A percentile compares a stretch with the other conserved stretches of the same genome.
Conservation (phyloP, 2,888 invertebrate species). For the Melinopterus prodromus region DNA sequence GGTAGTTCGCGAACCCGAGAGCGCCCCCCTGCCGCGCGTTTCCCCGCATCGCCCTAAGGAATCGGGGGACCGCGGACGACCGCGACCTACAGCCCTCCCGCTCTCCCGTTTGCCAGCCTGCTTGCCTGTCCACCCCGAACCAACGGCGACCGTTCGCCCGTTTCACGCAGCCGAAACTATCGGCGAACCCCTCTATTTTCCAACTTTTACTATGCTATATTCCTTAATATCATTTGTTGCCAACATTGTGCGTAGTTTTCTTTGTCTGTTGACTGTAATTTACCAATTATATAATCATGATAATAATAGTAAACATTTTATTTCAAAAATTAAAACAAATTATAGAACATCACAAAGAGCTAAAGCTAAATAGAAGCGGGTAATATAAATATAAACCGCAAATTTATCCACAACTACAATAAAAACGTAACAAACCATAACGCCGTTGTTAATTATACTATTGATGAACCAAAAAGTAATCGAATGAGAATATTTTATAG, state of each 20-base stretch:
- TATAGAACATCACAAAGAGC: no score
- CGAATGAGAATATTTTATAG: no score
- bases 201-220: neutral
- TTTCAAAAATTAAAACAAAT: no score
- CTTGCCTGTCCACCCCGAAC: conserved; percentile 50
- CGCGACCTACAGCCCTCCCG: conserved; percentile 43
- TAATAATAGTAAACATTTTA: no score
- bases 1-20: conserved; percentile 51
- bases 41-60: conserved; percentile 35
- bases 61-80: conserved; percentile 44
- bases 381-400: no score
- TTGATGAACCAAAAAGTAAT: no score
- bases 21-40: conserved; percentile 30
- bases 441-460: no score
- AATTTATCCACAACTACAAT: no score
- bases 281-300: no score
- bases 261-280: no score
- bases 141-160: conserved; percentile 42
- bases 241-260: neutral
- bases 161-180: conserved; percentile 41
- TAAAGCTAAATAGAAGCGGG: no score
- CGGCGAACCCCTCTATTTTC: conserved; percentile 27
- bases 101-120: conserved; percentile 36
- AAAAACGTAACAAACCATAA: no score
- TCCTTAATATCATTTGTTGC: neutral